A percentile compares a stretch with the other conserved stretches of the same genome.
These are phyloP conservation scores for Sthenelais limicola DNA, from an alignment of 2,888 invertebrate species.

Conservation along the genomic window DNA sequence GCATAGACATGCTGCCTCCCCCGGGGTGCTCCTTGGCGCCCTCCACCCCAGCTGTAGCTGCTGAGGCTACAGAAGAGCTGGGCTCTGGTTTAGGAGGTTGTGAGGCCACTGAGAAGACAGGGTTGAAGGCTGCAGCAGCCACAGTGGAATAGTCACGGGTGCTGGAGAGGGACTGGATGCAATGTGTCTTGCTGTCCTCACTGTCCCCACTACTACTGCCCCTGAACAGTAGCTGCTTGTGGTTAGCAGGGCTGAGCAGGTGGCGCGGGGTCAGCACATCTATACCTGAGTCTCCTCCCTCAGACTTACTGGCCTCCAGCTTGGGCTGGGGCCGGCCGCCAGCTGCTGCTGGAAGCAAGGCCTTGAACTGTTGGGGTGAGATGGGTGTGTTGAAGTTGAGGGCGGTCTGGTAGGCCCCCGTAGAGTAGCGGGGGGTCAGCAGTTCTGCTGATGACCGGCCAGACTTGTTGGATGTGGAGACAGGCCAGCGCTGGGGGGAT, in stretches of 20 bases:
- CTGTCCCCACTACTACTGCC: neutral
- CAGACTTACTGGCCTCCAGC: constrained; percentile 57
- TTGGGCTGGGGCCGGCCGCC: constrained; percentile 42
- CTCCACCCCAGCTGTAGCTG: constrained; percentile 47
- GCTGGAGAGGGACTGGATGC: neutral
- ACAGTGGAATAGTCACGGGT: neutral
- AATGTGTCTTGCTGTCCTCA: neutral
- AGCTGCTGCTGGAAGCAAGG: neutral
- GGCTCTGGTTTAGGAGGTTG: constrained; percentile 6
- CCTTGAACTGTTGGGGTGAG: constrained; percentile 9
- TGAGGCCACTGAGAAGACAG: neutral
- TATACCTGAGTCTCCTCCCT: constrained; percentile 63
- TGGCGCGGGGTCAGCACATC: constrained; percentile 58
- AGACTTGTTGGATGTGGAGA: constrained; percentile 64
- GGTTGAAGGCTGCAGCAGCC: neutral
- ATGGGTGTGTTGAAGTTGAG: constrained; percentile 38
- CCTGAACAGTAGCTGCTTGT: neutral
- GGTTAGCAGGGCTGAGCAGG: neutral
- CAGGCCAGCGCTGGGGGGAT: constrained; percentile 61
- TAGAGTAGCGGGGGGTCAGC: constrained; percentile 59
- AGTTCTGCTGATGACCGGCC: constrained; percentile 66
- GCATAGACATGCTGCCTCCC: neutral
- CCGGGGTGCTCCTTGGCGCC: neutral
- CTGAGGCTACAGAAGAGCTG: constrained; percentile 38
- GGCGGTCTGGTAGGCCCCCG: constrained; percentile 43